These are phyloP conservation scores for Clarias fuscus DNA, from an alignment of 2,797 vertebrate species.

Conservation along the genomic window DNA sequence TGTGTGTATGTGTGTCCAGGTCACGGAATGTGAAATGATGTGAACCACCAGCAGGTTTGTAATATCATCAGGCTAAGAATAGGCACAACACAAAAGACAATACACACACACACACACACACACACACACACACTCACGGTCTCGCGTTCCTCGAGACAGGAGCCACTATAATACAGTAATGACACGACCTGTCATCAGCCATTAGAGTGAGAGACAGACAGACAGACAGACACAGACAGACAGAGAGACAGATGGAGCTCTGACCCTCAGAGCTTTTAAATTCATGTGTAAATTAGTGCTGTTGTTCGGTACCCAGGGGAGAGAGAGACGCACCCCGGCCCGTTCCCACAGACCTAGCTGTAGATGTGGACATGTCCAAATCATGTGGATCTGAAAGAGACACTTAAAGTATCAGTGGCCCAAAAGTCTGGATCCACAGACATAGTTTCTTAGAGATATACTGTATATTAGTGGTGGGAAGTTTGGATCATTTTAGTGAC, in stretches of 20 bases:
- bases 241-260: constrained; percentile 6
- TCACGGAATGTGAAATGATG: constrained; percentile 42
- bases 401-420: background rate
- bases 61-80: constrained; percentile 47
- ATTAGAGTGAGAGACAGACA: constrained; percentile 41
- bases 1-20: constrained; percentile 24
- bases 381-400: background rate
- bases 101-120: constrained; percentile 29
- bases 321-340: background rate
- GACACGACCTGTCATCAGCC: constrained; percentile 55
- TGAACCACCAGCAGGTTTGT: constrained; percentile 46
- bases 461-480: too few species aligned
- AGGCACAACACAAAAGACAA: constrained; percentile 36
- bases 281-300: constrained; percentile 6
- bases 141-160: constrained; percentile 54
- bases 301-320: background rate
- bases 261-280: background rate
- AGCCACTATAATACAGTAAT: constrained; percentile 56
- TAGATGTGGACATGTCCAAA: background rate
- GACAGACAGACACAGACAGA: constrained; percentile 11
- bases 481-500: too few species aligned
- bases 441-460: too few species aligned
- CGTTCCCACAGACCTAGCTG: background rate
- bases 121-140: constrained; percentile 39
- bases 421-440: too few species aligned